A percentile compares a stretch with the other conserved stretches of the same genome.
Conservation (phyloP, 2,797 vertebrate genomes). For the Enteromius radiatus region DNA sequence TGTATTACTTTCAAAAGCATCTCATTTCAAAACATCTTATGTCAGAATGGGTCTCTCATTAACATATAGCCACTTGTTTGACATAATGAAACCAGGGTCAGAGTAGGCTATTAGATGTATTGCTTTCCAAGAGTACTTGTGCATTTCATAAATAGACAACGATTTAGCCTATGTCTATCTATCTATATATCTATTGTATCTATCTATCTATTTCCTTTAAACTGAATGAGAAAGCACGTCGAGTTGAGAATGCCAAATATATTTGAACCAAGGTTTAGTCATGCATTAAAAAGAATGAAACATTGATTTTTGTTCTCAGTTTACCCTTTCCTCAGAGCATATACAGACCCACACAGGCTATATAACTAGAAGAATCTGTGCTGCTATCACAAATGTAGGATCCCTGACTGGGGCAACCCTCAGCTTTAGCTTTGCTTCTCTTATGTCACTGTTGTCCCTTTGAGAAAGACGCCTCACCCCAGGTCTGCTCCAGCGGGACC, state of each 20-base stretch:
- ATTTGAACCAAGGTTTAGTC: slow-evolving; percentile 37
- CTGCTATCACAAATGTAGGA: background rate
- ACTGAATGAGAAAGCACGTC: background rate
- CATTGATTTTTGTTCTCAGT: slow-evolving; percentile 39
- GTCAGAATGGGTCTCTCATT: slow-evolving; percentile 22
- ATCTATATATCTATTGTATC: background rate
- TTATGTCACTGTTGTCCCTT: slow-evolving; percentile 6
- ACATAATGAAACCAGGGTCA: slow-evolving; percentile 24
- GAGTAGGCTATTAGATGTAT: background rate
- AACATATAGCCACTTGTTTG: slow-evolving; percentile 10
- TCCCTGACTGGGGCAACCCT: background rate
- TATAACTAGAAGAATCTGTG: background rate
- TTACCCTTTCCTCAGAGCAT: background rate
- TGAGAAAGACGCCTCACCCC: background rate
- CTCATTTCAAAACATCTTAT: slow-evolving; percentile 40
- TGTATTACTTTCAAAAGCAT: slow-evolving; percentile 21
- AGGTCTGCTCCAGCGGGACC: background rate
- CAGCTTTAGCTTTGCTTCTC: background rate
- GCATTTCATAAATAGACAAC: background rate
- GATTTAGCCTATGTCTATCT: background rate
- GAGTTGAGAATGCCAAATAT: slow-evolving; percentile 41
- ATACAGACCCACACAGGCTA: background rate
- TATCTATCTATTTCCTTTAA: background rate
- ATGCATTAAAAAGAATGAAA: slow-evolving; percentile 45
- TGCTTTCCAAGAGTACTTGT: background rate